Conservation (phyloP, 2,797 vertebrate genomes). For the Spinus olivaceus region DNA sequence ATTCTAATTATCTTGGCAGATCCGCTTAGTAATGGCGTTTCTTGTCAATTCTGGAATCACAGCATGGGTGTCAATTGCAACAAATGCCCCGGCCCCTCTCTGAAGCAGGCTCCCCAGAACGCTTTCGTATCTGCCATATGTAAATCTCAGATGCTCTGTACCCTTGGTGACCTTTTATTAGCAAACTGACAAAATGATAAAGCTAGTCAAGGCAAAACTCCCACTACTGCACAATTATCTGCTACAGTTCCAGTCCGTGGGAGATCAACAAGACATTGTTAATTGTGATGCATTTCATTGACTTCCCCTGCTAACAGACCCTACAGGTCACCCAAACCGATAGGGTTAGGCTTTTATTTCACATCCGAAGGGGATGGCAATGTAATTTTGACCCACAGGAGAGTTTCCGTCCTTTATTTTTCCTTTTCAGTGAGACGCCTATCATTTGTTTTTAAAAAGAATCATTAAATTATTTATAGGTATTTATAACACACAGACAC, state of each 20-base stretch:
- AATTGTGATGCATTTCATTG: constrained; percentile 76
- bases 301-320: constrained; percentile 33
- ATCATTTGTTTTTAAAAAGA: background rate
- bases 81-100: constrained; percentile 54
- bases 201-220: constrained; percentile 75
- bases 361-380: constrained; percentile 27
- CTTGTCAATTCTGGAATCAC: constrained; percentile 80
- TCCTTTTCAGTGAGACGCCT: background rate
- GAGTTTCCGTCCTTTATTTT: background rate
- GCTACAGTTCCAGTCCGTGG: constrained; percentile 67
- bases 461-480: background rate
- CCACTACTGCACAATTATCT: constrained; percentile 72
- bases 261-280: constrained; percentile 70
- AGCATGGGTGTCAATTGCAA: constrained; percentile 77
- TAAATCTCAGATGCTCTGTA: constrained; percentile 76
- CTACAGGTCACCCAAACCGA: constrained; percentile 42
- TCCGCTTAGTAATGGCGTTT: constrained; percentile 78
- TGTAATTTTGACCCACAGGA: constrained; percentile 19
- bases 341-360: constrained; percentile 30
- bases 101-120: constrained; percentile 71
- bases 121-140: constrained; percentile 75
- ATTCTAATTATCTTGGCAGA: constrained; percentile 83
- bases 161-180: constrained; percentile 81
- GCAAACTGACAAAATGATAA: constrained; percentile 82
- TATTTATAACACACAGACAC: background rate